Conservation (phyloP, 2,888 invertebrate genomes). For the Branchipolynoe longqiensis region DNA sequence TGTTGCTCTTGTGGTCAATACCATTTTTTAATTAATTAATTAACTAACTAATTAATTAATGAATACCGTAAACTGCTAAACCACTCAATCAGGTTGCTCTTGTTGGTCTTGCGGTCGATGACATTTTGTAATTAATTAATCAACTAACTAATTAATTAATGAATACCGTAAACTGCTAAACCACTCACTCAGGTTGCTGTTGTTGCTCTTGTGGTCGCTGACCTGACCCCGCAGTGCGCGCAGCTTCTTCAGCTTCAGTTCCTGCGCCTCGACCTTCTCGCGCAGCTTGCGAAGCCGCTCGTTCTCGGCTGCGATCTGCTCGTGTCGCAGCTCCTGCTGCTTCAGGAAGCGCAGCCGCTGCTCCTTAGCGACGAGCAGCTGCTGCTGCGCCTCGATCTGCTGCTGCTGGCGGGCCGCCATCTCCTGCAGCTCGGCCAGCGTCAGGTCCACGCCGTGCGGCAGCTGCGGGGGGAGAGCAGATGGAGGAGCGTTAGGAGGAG, state of each 20-base stretch:
- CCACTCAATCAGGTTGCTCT: no score
- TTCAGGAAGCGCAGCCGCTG: conserved; percentile 95
- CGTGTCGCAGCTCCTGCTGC: conserved; percentile 91
- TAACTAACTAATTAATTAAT: no score
- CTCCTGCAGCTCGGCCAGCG: conserved; percentile 95
- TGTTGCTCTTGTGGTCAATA: conserved; percentile 93
- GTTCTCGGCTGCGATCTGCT: conserved; percentile 88
- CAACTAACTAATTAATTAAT: no score
- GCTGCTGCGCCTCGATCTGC: conserved; percentile 97
- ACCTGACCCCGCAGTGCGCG: conserved; percentile 96
- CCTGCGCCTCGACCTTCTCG: conserved; percentile 96
- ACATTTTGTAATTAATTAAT: no score
- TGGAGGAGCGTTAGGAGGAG: no score
- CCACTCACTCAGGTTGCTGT: conserved; percentile 77
- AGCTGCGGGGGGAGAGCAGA: no score
- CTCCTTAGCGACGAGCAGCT: conserved; percentile 93
- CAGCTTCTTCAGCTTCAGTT: conserved; percentile 94
- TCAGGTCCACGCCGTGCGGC: conserved; percentile 76
- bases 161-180: no score
- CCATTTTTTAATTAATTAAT: no score
- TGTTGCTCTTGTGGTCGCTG: conserved; percentile 93
- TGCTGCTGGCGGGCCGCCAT: conserved; percentile 98
- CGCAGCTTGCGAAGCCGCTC: conserved; percentile 92
- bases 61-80: no score
- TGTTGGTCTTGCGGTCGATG: no score